Evolutionary conservation across 2,113 vertebrate genomes (phyloP), one percentile per base, ranked within the genome.

Genomic region (Embiotoca jacksoni): DNA sequence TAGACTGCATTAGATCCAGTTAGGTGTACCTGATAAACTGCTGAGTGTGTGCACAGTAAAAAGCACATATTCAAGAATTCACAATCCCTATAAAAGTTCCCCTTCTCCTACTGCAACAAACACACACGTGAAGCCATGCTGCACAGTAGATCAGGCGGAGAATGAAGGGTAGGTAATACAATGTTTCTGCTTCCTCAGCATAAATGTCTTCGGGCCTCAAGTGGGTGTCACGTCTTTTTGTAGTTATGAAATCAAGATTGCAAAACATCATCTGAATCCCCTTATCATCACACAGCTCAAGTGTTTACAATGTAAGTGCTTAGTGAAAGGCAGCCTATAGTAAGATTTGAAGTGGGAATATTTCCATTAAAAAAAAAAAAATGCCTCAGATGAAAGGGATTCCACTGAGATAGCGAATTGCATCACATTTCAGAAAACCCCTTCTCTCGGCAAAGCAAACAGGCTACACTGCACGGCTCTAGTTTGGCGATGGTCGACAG

Each of bases 211-310:
- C 15, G 5, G 11, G 59, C 79, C 68, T 79, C 56, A 57, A 78
- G 46, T 60, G 53, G 60, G 52, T 75, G 57, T 72, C 57, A 49
- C 55, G 54, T 72, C 35, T 79, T 70, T 55, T 35, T 44, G 13
- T 50, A 47, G 47, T 66, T 77, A 77, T 65, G 62, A 82, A 78
- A 80, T 83, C 62, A 65, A 83, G 71, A 85, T 82, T 39, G 61
- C 46, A 72, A 77, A 74, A 74, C 56, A 86, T 69, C 4, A 72
- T 75, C 50, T 53, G 53, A 81, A 80, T 75, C 54, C 37, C 73
- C 15, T 60, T 68, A 50, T 76, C 56, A 73, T 68, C 39, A 57
- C 44, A 49, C 32, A 70, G 54, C 59, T 82, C 30, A 63, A 41
- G 36, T 62, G 37, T 85, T 89, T 58, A 64, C 66, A 57, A 44